These are phyloP conservation scores for Latheticus oryzae DNA, from an alignment of 2,888 invertebrate species.

Conservation along the genomic window DNA sequence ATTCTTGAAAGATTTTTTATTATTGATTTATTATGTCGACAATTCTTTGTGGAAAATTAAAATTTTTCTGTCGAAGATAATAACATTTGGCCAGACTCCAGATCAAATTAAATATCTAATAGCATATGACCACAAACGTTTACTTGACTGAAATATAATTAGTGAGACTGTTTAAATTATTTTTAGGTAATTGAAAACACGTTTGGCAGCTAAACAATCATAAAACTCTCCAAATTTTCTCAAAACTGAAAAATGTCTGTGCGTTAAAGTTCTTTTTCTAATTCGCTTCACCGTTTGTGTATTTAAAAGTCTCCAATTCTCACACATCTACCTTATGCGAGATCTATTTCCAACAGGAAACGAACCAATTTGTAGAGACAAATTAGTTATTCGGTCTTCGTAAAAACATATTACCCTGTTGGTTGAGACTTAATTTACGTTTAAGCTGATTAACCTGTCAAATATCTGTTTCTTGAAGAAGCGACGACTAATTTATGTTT, in stretches of 20 bases:
- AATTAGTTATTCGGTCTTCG: constrained; percentile 53
- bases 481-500: constrained; percentile 35
- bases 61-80: constrained; percentile 35
- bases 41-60: constrained; percentile 33
- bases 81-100: constrained; percentile 47
- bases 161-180: constrained; percentile 42
- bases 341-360: constrained; percentile 50
- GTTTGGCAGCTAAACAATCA: constrained; percentile 21
- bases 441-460: constrained; percentile 40
- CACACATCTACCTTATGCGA: constrained; percentile 19
- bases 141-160: constrained; percentile 51
- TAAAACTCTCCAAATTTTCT: no score
- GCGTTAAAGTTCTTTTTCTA: no score
- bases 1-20: constrained; percentile 2
- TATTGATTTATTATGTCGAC: constrained; percentile 27
- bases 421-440: constrained; percentile 40
- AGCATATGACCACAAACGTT: constrained; percentile 51
- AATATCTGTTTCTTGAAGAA: constrained; percentile 22
- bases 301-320: constrained; percentile 27
- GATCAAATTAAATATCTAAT: constrained; percentile 51
- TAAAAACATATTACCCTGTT: constrained; percentile 52
- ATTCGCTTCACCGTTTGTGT: no score
- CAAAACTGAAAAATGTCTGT: no score
- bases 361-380: constrained; percentile 56
- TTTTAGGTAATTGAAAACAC: constrained; percentile 42